phyloP scores from a whole-genome alignment of 1,140 invertebrate species.

The Nasonia longicornis region DNA sequence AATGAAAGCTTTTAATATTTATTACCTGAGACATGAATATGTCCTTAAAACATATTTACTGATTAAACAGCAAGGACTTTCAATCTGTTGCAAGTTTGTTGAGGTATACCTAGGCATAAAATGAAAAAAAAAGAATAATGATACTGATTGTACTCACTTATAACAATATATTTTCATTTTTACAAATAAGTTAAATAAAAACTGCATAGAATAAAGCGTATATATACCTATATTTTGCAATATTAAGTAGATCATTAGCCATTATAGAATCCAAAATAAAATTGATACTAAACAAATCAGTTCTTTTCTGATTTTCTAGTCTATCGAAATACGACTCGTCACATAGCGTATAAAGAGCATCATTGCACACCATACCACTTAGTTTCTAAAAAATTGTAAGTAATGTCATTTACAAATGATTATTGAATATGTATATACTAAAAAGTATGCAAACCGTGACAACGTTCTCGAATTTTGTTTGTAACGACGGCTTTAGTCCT shows the following conservation, averaged over 20 bases:
- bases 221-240: neutral
- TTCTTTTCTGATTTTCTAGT: neutral
- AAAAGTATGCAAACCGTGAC: neutral
- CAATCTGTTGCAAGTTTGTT: neutral
- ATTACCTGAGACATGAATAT: neutral
- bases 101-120: neutral
- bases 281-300: neutral
- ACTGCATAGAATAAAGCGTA: no score
- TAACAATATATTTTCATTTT: no score
- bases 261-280: neutral
- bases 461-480: neutral
- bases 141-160: no score
- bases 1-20: neutral
- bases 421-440: no score
- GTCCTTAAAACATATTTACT: neutral
- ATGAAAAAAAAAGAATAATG: neutral
- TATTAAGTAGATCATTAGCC: neutral
- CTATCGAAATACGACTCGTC: neutral
- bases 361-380: neutral
- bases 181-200: no score
- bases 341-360: neutral
- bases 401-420: neutral
- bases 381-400: neutral
- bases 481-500: neutral
- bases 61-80: neutral